Base-by-base conservation (phyloP, 1,140 invertebrate species). In the Trinorchestia longiramus region DNA sequence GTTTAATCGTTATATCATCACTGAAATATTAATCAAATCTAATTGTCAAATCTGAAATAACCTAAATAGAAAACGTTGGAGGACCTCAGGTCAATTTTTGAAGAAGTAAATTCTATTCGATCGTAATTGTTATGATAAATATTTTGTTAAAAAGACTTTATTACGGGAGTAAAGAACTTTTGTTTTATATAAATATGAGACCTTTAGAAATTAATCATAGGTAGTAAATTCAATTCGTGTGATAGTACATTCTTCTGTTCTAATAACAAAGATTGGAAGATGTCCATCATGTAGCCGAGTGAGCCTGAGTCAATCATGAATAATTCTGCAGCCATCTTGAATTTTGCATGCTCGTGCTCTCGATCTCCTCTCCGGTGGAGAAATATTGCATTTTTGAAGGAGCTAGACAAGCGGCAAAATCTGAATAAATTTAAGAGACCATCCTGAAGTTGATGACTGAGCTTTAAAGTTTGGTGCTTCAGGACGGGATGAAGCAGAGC, bases 301-400 rank as follows among this genome's bases (percentile, higher is more conserved):
- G 43, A 90, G 88, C 88, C 11, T 42, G 88, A 43, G 41, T 42
- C 88, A 90, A 90, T 90, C 88, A 90, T 90, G 88, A 90, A 90
- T 90, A 90, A 90, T 90, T 90, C 88, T 42, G 43, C 11, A 41
- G 88, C 88, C 43, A 43, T 90, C 88, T 42, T 41, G 88, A 90
- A 90, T 90, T 90, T 90, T 90, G 88, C 88, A 42, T 90, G 41
- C 88, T 43, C 36, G 88, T 90, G n/a, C 41, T 43, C 88, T 90
- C 88, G 88, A 90, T 42, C 41, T 90, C 88, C 43, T 43, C 88
- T 90, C 41, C 88, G n/a, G 4, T 90, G 88, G 88, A 42, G 88
- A 43, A 90, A 90, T 90, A 90, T 90, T 90, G 88, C 88, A 42
- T 90, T 90, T 90, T 90, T 42, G 88, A 90, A 90, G 88, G 88